These are phyloP conservation scores for Halictus ligatus DNA, from an alignment of 2,888 invertebrate species.

Conservation along the genomic window DNA sequence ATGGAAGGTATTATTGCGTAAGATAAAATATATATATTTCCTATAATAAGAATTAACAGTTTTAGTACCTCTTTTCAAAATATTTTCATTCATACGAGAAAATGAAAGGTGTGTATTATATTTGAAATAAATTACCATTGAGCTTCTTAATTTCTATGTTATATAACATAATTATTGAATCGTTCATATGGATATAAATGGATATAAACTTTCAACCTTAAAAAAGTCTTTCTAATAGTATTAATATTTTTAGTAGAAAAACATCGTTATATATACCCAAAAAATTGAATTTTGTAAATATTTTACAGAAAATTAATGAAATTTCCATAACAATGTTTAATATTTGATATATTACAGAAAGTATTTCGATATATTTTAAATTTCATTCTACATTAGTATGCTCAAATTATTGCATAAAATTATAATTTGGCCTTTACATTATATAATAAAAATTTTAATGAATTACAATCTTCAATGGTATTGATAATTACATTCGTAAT, in stretches of 20 bases:
- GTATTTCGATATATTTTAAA: not conserved
- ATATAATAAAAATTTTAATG: not conserved
- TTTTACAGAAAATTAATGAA: not conserved
- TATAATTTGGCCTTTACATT: not conserved
- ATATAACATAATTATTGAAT: conserved; percentile 7
- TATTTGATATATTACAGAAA: not conserved
- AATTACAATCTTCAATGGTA: not conserved
- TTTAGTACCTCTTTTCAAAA: not conserved
- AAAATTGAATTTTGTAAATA: not conserved
- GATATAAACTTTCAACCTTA: not conserved
- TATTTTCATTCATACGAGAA: not conserved
- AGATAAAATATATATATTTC: not conserved
- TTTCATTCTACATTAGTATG: not conserved
- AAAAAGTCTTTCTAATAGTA: not conserved
- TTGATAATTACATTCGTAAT: not conserved
- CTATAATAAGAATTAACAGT: not conserved
- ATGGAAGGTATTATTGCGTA: not conserved
- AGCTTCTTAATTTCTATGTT: not conserved
- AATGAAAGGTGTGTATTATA: not conserved
- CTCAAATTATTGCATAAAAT: not conserved
- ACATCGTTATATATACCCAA: not conserved
- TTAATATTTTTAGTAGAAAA: not conserved
- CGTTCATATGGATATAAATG: not conserved
- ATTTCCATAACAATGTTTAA: not conserved
- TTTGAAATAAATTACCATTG: not conserved